These are phyloP conservation scores for Rhabdomys dilectus DNA, from an alignment of 2,113 vertebrate genomes.

Conservation along the genomic window DNA sequence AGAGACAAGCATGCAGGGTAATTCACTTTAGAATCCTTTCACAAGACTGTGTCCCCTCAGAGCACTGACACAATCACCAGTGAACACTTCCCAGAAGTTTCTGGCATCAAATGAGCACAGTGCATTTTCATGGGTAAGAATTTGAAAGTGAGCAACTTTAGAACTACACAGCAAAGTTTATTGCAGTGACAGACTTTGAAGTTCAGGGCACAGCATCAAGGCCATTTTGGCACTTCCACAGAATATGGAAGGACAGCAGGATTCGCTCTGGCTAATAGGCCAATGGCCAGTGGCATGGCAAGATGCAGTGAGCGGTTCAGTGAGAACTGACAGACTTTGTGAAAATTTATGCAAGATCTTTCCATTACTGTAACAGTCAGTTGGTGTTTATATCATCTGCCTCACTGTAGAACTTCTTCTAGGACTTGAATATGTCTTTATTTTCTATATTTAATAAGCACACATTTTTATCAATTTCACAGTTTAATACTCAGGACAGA, in stretches of 20 bases:
- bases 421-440: background rate
- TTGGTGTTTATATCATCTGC: background rate
- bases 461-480: background rate
- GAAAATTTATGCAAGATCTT: background rate
- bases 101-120: background rate
- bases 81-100: constrained; percentile 9
- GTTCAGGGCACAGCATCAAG: constrained; percentile 6
- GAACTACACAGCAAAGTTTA: constrained; percentile 1
- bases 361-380: constrained; percentile 10
- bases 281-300: background rate
- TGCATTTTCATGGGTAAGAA: background rate
- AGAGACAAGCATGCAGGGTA: background rate
- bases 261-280: background rate
- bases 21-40: constrained; percentile 43
- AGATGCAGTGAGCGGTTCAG: background rate
- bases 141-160: constrained; percentile 47
- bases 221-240: background rate
- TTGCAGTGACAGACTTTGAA: constrained; percentile 44
- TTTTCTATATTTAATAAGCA: background rate
- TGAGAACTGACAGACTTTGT: background rate
- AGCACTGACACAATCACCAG: background rate
- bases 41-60: background rate
- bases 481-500: constrained; percentile 6
- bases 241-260: background rate
- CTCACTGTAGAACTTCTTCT: background rate